A percentile compares a stretch with the other conserved stretches of the same genome.
These are phyloP conservation scores for Arvicanthis niloticus DNA, from an alignment of 2,113 vertebrate species.

Conservation along the genomic window DNA sequence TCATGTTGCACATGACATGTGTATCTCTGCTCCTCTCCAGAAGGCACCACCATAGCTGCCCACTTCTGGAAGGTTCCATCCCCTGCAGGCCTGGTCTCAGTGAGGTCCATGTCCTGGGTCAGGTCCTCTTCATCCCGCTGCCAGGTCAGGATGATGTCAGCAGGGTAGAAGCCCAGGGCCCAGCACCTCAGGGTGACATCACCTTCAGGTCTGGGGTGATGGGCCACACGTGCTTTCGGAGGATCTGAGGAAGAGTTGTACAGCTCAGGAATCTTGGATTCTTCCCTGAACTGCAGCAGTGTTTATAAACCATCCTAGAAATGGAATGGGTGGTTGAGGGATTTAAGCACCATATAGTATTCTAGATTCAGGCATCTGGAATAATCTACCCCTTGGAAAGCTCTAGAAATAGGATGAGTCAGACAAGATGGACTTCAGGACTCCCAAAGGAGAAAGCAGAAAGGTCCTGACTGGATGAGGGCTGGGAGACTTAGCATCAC, in stretches of 20 bases:
- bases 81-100: not conserved
- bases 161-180: not conserved
- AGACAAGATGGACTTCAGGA: not conserved
- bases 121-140: not conserved
- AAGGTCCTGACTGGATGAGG: not conserved
- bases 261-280: not conserved
- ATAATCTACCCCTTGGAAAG: not conserved
- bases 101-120: not conserved
- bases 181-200: not conserved
- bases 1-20: not conserved
- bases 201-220: not conserved
- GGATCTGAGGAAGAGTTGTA: not conserved
- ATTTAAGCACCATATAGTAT: not conserved
- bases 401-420: not conserved
- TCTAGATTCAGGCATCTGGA: not conserved
- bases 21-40: not conserved
- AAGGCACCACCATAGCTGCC: not conserved
- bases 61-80: conserved; percentile 7
- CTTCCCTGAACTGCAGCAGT: not conserved
- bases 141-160: not conserved
- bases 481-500: not conserved
- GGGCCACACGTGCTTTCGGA: not conserved
- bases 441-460: not conserved
- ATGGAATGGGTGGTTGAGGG: not conserved
- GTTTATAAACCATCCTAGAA: not conserved